Evolutionary conservation across 2,113 vertebrate genomes (phyloP), one percentile per base, ranked within the genome.

Genomic region (Cercopithecus mona): DNA sequence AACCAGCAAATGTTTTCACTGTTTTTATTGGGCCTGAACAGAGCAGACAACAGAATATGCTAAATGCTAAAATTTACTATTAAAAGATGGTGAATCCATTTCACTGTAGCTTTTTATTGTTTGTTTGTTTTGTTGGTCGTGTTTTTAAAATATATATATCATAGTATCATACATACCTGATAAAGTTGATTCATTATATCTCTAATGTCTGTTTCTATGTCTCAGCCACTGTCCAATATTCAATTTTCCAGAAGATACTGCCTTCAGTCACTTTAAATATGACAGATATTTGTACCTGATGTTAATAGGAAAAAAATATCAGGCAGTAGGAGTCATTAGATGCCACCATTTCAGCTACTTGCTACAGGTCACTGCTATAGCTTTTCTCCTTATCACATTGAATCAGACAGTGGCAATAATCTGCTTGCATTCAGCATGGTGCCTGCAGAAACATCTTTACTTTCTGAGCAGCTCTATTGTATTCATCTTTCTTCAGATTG

Each of bases 371-470:
- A 81, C 32, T 43, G 83, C 82, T 64, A 32, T 50, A 89, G 68
- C 20, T 84, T 55, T 90, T 81, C 59, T 88, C 68, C 48, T 97
- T 97, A 98, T 97, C 95, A 97, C 94, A 98, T 96, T 45, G 90
- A 98, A 86, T 97, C 94, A 97, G 66, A 86, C 68, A 91, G 50
- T 80, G 93, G 80, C 97, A 98, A 81, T 50, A 96, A 98, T 95
- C 50, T 97, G 91, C 98, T 93, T 96, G 92, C 90, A 90, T 96
- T 86, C 86, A 84, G 75, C 90, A 96, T 16, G 52, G 93, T 90
- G 90, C 92, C 97, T 90, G 55, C 35, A 95, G 97, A 98, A 97
- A 96, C 61, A 64, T 2, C 50, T 90, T 64, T 96, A 75, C 48
- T 97, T 88, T 94, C 82, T 91, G 73, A 97, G 88, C 82, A 23